phyloP scores from a whole-genome alignment of 2,797 vertebrate species.

The Ara ararauna region DNA sequence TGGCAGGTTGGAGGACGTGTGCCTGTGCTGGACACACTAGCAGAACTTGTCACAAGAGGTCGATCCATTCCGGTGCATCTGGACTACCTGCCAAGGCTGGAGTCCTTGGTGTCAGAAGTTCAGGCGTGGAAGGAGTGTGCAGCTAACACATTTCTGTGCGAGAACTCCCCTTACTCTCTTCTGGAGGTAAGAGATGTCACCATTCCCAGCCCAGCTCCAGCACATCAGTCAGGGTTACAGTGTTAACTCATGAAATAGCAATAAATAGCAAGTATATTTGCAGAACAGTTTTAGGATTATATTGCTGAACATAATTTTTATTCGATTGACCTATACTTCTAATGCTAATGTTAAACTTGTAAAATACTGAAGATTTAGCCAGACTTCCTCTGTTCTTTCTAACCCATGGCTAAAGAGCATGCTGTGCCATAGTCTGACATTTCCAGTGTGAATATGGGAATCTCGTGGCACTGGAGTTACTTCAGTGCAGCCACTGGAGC shows the following conservation, averaged over 20 bases:
- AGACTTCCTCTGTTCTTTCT: not conserved
- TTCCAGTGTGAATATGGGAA: not conserved
- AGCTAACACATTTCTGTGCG: constrained; percentile 89
- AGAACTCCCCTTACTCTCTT: constrained; percentile 89
- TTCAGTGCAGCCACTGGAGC: not conserved
- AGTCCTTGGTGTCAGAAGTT: constrained; percentile 88
- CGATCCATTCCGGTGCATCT: constrained; percentile 90
- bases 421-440: not conserved
- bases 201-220: not conserved
- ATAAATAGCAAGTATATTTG: not conserved
- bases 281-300: not conserved
- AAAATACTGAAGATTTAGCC: not conserved
- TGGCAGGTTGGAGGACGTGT: constrained; percentile 89
- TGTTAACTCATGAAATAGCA: not conserved
- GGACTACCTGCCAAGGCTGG: constrained; percentile 87
- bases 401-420: not conserved
- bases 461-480: not conserved
- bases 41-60: constrained; percentile 90
- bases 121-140: constrained; percentile 95
- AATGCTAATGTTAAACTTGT: not conserved
- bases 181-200: constrained; percentile 84
- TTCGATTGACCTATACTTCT: not conserved
- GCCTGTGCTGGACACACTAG: constrained; percentile 88
- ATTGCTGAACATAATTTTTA: not conserved
- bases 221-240: not conserved